Evolutionary conservation across 2,888 invertebrate genomes (phyloP), one percentile per base, ranked within the genome.

Genomic region (Mechanitis messenoides): DNA sequence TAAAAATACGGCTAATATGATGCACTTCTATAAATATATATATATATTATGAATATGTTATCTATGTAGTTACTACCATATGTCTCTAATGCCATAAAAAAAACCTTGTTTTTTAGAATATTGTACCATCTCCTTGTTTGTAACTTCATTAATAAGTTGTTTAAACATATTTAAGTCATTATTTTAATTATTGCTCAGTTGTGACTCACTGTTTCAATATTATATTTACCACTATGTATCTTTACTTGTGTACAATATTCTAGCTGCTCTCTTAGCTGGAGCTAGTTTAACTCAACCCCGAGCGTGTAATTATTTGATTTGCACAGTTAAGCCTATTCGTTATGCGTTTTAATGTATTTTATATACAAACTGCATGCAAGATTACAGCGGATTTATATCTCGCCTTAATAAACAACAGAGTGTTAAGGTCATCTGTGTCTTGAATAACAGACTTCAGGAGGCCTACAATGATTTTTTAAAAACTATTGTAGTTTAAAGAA

Each of bases 351-450:
- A 77, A 78, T 76, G 72, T 81, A 76, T 83, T 83, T 80, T 81
- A 85, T 85, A 69, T 67, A 74, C 76, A 78, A 77, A 56, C 56
- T 61, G 66, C 46, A 58, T 62, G 79, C 78, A 77, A 75, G 70
- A 58, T 20, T 20, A 20, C 20, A 20, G 20, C 20, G 81, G 88
- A 87, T 89, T 87, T 86, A 75, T 78, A 73, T 73, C 73, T 73
- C 81, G 77, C 80, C 76, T 81, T 83, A 83, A 86, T 83, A 87
- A 86, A 88, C 86, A 84, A 38, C 4, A 20, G 20, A 20, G 20
- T 20, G 20, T 20, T 9, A 42, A 42, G 42, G 7, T 9, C 3
- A 42, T 9, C 42, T 9, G 9, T 74, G 74, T 83, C 82, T 81
- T 80, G 78, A 81, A 79, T 76, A 78, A 75, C 77, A 80, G 79